A percentile compares a stretch with the other conserved stretches of the same genome.
These are phyloP conservation scores for Zophobas morio DNA, from an alignment of 1,140 invertebrate genomes.

Conservation along the genomic window DNA sequence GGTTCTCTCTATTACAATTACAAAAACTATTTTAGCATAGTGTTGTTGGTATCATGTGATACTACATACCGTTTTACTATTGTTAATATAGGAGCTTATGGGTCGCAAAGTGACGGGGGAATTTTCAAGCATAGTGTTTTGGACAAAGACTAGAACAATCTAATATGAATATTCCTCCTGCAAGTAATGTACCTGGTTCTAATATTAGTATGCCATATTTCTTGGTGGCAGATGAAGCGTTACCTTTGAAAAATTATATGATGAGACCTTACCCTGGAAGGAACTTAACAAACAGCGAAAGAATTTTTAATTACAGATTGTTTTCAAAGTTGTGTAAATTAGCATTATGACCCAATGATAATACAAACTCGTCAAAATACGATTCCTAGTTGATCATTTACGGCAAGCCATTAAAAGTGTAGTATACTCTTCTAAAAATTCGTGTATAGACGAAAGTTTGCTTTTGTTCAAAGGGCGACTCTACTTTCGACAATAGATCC, in stretches of 20 bases:
- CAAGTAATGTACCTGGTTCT: background rate
- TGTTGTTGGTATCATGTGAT: too few species aligned
- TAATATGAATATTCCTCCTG: background rate
- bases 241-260: background rate
- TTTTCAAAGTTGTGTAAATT: background rate
- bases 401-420: background rate
- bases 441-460: constrained; percentile 16
- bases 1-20: constrained; percentile 30
- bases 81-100: constrained; percentile 47
- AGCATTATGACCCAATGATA: too few species aligned
- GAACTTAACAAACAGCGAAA: background rate
- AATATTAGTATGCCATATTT: background rate
- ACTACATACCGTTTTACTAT: constrained; percentile 11
- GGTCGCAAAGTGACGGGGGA: constrained; percentile 36
- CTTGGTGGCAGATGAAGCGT: background rate
- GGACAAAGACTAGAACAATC: background rate
- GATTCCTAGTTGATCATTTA: background rate
- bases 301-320: constrained; percentile 34
- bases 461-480: background rate
- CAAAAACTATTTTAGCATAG: constrained; percentile 43
- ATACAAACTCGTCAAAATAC: too few species aligned
- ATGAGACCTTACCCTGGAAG: constrained; percentile 6
- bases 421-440: background rate
- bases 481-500: constrained; percentile 4
- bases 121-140: constrained; percentile 27